Evolutionary conservation across 2,888 invertebrate genomes (phyloP), one percentile per base, ranked within the genome.

Genomic region (Lithophane semibrunnea): DNA sequence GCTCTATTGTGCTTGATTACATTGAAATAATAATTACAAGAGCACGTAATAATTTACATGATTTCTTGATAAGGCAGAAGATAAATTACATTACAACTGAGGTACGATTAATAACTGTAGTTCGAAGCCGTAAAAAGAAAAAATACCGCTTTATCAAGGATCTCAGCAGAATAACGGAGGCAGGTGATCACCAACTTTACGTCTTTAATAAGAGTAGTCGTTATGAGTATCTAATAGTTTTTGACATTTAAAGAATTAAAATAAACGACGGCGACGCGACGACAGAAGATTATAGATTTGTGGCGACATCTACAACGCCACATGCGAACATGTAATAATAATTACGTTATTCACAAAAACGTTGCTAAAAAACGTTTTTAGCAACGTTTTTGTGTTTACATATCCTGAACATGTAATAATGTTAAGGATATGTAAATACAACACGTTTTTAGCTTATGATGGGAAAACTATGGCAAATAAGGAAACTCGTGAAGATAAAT

Each of bases 1-100:
- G 49, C 9, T 37, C 37, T 47, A 80, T 80, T 67, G 67, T 76
- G 16, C 12, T 78, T 13, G 42, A 78, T n/a, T 78, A 47, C 56
- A 47, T 49, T 66, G 16, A 24, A 5, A 47, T 24, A 69, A 70
- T 61, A 47, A 44, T 70, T 21, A 70, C 2, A 24, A 49, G 37
- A 8, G 3, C 37, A 42, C 3, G 21, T 49, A 24, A 8, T 74
- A 8, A 61, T 75, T 16, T 8, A 52, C 16, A 61, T 10, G 24
- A 16, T 42, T 73, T 49, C 16, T 21, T 24, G 42, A 8, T 73
- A 21, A 73, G 9, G 18, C 37, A 10, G 8, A 1, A 24, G 29
- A 54, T 16, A 4, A n/a, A 44, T 47, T 37, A 10, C 9, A 29
- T 47, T 42, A n/a, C 29, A 24, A 37, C 13, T 47, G 21, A 66